These are phyloP conservation scores for Patella pellucida DNA, from an alignment of 2,888 invertebrate species.

Conservation along the genomic window DNA sequence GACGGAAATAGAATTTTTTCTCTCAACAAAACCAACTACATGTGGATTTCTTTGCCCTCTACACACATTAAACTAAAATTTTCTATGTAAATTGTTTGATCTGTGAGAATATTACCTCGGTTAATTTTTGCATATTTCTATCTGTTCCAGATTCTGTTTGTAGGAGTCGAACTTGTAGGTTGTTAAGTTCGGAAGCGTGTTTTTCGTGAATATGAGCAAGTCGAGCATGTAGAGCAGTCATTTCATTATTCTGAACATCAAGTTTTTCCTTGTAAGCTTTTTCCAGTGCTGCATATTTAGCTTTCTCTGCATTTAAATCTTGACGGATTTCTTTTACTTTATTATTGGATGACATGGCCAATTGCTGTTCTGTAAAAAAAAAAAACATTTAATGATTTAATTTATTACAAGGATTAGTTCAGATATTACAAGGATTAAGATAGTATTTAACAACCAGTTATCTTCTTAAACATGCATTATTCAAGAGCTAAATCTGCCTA, in stretches of 20 bases:
- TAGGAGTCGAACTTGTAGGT: constrained; percentile 71
- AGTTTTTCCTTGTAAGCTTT: constrained; percentile 77
- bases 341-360: constrained; percentile 80
- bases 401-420: not conserved
- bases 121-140: constrained; percentile 41
- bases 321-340: constrained; percentile 84
- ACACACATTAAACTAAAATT: too few relatives aligned
- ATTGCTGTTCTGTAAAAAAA: constrained; percentile 59
- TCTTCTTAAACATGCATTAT: too few relatives aligned
- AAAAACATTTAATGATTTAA: too few relatives aligned
- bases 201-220: constrained; percentile 77
- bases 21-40: too few relatives aligned
- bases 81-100: too few relatives aligned
- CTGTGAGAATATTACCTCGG: constrained; percentile 35
- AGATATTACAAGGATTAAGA: not conserved
- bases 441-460: not conserved
- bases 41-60: too few relatives aligned
- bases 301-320: constrained; percentile 80
- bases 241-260: constrained; percentile 75
- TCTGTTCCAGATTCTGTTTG: constrained; percentile 47
- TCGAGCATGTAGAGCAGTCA: constrained; percentile 76
- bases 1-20: too few relatives aligned
- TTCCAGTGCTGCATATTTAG: constrained; percentile 74
- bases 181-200: constrained; percentile 76
- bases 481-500: too few relatives aligned